Base-by-base conservation (phyloP, 2,888 invertebrate species). In the Zele albiditarsus region DNA sequence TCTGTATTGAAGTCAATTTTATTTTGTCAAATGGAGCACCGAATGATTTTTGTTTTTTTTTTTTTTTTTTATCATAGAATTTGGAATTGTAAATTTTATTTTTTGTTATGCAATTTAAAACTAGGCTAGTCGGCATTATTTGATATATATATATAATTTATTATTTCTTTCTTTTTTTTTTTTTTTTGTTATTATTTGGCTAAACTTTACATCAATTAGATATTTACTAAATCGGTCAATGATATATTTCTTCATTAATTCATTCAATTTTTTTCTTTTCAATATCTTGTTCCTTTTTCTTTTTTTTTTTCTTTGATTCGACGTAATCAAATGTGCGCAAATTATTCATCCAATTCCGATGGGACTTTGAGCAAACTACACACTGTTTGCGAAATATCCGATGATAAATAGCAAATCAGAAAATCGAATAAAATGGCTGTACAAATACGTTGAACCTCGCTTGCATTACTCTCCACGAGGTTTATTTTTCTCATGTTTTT, bases 101-200 rank as follows among this genome's bases (percentile, higher is more conserved):
- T 38, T 38, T 38, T 8, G 0, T 38, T 38, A 12, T 12, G 38
- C 12, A 53, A 53, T 53, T 53, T 20, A 2, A 53, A 53, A 20
- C 38, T 38, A 20, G 10, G 53, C 20, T 28, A 63, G 25, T 58
- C 58, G 42, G 58, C 49, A 42, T 74, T 69, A 68, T 68, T 65
- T 28, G 23, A 74, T 33, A 33, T 6, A 20, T 58, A 49, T 14
- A 27, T n/a, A n/a, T n/a, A 14, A n/a, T 38, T 65, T 5, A 62
- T 49, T 10, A 53, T 49, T 71, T 16, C 60, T 10, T 12, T 3
- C 14, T n/a, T 49, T n/a, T 25, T 12, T 25, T n/a, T 25, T 60
- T 28, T 60, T 27, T 14, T 16, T 58, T 5, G n/a, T 53, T 53
- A 25, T n/a, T 49, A 20, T 53, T 49, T 23, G 4, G 8, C 67